Base-by-base conservation (phyloP, 2,797 vertebrate species). In the Acanthurus lineatus region DNA sequence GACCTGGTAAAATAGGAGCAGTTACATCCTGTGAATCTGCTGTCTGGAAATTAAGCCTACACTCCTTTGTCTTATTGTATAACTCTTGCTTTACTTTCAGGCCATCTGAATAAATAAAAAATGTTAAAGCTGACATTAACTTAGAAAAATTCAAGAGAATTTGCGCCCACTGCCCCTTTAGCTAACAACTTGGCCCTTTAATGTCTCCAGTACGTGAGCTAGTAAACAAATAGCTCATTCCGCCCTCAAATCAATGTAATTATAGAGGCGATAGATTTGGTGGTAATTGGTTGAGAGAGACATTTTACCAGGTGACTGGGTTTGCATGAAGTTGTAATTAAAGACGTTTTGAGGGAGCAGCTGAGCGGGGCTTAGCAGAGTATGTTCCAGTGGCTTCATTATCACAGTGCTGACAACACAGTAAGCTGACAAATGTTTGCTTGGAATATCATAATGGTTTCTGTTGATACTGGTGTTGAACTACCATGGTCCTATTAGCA, bases 381-480 rank as follows among this genome's bases (percentile, higher is more conserved):
- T 72, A 62, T 80, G 81, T 81, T 91, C 86, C 83, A 83, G 73
- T 73, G 73, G 82, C 86, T 88, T 90, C 89, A 85, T 93, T 91
- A 92, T 90, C 84, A 52, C 2, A 35, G 59, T 40, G 88, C 89
- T 90, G 90, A 94, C 88, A 92, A 88, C 89, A 89, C 86, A 76
- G 87, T 74, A 72, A 91, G 87, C 85, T 90, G 92, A 94, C 92
- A 91, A 92, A 94, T 94, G 92, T 94, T 94, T 93, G 91, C 88
- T 88, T 56, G 72, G 88, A 89, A 86, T 85, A 92, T 88, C 90
- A 90, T 87, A 90, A 91, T 88, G 87, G 87, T 77, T 83, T 86
- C 74, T 91, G 89, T 90, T 92, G 88, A 91, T 91, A 74, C 73
- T 69, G 77, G 49, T 75, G 61, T 78, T 88, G 89, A 90, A 82